Base-by-base conservation (phyloP, 2,113 vertebrate genomes). In the Pionites leucogaster region DNA sequence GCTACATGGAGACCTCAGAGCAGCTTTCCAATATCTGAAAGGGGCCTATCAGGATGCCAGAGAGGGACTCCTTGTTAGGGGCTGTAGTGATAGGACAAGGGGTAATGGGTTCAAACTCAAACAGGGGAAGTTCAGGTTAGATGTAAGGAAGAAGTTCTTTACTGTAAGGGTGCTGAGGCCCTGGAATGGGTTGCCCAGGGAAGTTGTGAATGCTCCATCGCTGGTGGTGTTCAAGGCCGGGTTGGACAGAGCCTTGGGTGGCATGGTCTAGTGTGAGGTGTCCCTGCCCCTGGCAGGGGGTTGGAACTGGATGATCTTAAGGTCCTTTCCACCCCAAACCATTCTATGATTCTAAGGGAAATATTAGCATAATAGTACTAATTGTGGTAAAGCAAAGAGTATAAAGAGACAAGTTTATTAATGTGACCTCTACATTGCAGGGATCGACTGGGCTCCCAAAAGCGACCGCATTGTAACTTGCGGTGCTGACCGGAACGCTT, bases 391-490 rank as follows among this genome's bases (percentile, higher is more conserved):
- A 86, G 3, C 83, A 65, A 65, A 39, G 13, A 12, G 13, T 13
- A 7, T 1, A 9, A 70, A 63, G 18, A 23, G 22, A 18, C 11
- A 17, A 24, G 16, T 31, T 4, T 12, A 4, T 69, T 88, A 17
- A 85, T 15, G 18, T 20, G 41, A 33, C 1, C 18, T 78, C 69
- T 89, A 10, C 8, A 41, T 77, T 93, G 46, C 86, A 99, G 99
- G 99, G 39, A 99, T 99, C 24, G 99, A 99, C 97, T 99, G 99
- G 99, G 99, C 99, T 97, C 99, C 99, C 77, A 99, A 99, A 97
- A 99, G 99, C 5, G 99, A 99, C 91, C 99, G 99, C 77, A 99
- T 99, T 24, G 99, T 99, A 88, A 99, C 99, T 15, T 99, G 99
- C 2, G 99, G 99, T 11, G 99, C 99, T 0, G 99, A 99, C 97